These are phyloP conservation scores for Andrena fulva DNA, from an alignment of 2,888 invertebrate genomes.

Conservation along the genomic window DNA sequence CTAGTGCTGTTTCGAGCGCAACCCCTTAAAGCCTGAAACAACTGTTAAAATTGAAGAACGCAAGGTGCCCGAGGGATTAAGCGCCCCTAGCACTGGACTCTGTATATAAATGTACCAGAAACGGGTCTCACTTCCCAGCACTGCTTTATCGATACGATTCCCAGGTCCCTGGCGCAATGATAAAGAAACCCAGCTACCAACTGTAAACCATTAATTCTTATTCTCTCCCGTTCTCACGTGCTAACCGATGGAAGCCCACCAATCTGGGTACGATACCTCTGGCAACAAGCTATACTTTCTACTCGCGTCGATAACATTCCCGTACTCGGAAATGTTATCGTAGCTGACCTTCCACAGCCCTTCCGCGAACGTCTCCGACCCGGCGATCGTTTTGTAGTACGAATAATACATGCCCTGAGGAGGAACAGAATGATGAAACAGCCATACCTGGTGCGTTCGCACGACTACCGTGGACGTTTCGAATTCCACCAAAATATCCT, in stretches of 20 bases:
- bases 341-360: constrained; percentile 89
- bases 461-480: neutral
- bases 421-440: constrained; percentile 30
- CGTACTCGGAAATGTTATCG: constrained; percentile 93
- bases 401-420: constrained; percentile 93
- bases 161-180: constrained; percentile 84
- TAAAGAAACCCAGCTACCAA: constrained; percentile 85
- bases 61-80: neutral
- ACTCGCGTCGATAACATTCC: constrained; percentile 92
- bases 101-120: constrained; percentile 9
- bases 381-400: constrained; percentile 93
- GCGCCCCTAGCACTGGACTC: neutral
- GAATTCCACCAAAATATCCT: constrained; percentile 46
- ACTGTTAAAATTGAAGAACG: too few relatives aligned
- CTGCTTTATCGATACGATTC: constrained; percentile 74
- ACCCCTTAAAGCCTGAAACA: too few relatives aligned
- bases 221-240: neutral
- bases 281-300: constrained; percentile 94
- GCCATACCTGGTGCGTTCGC: constrained; percentile 2
- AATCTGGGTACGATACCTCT: constrained; percentile 87
- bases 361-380: constrained; percentile 87
- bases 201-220: constrained; percentile 70
- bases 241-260: neutral
- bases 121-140: constrained; percentile 84
- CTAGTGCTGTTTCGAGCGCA: too few relatives aligned